phyloP scores from a whole-genome alignment of 2,113 vertebrate species.

The Triplophysa tibetana region DNA sequence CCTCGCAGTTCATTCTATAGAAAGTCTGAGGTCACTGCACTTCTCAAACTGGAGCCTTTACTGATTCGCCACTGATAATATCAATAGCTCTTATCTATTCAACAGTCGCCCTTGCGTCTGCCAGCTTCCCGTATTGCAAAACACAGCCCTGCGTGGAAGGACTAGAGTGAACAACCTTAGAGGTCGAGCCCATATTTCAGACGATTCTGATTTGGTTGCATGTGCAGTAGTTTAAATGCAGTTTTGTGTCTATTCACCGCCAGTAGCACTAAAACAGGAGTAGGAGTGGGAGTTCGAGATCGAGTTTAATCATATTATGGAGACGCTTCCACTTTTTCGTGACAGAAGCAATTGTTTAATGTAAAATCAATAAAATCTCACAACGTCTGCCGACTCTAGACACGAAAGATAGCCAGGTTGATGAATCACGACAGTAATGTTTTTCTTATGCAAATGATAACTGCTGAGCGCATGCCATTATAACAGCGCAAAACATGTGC shows the following conservation, averaged over 20 bases:
- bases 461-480: constrained; percentile 40
- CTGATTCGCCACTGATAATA: constrained; percentile 17
- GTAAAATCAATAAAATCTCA: constrained; percentile 44
- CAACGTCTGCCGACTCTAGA: constrained; percentile 22
- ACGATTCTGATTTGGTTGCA: constrained; percentile 21
- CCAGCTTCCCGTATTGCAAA: constrained; percentile 11
- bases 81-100: constrained; percentile 24
- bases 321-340: constrained; percentile 23
- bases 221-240: constrained; percentile 29
- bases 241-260: neutral
- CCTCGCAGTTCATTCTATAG: constrained; percentile 3
- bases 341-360: constrained; percentile 49
- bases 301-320: constrained; percentile 31
- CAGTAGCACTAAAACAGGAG: neutral
- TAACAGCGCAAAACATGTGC: constrained; percentile 39
- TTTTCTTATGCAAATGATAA: constrained; percentile 52
- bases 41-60: constrained; percentile 1
- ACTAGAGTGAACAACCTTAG: constrained; percentile 20
- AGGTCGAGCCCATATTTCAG: constrained; percentile 28
- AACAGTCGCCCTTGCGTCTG: constrained; percentile 5
- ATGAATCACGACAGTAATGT: constrained; percentile 48
- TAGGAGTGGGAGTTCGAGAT: neutral
- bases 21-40: constrained; percentile 24
- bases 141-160: neutral
- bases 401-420: constrained; percentile 27